These are phyloP conservation scores for Galeopsomyia nigrocyanea DNA, from an alignment of 2,888 invertebrate genomes.

Conservation along the genomic window DNA sequence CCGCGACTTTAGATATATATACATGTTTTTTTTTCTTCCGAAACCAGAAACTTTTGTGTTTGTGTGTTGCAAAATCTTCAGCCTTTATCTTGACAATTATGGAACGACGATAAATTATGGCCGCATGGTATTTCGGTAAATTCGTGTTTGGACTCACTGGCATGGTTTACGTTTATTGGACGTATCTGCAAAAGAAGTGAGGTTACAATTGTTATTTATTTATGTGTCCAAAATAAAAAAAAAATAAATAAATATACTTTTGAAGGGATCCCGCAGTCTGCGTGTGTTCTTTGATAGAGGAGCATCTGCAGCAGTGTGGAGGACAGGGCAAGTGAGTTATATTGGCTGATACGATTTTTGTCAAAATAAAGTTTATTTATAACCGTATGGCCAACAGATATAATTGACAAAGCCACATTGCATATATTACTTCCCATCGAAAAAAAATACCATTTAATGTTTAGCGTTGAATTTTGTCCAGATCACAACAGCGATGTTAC, in stretches of 20 bases:
- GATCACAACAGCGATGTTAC: constrained; percentile 20
- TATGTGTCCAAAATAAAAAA: not conserved
- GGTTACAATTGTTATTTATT: constrained; percentile 1
- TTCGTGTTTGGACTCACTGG: constrained; percentile 61
- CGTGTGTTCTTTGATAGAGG: constrained; percentile 49
- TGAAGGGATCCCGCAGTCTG: constrained; percentile 42
- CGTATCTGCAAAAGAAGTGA: constrained; percentile 59
- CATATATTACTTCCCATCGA: not conserved
- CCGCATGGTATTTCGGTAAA: constrained; percentile 63
- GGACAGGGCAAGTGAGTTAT: constrained; percentile 47
- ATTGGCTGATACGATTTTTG: constrained; percentile 34
- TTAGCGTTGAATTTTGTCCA: constrained; percentile 32
- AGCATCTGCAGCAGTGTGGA: constrained; percentile 45
- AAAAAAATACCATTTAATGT: constrained; percentile 20
- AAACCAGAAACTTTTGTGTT: too few relatives aligned
- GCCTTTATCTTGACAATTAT: too few relatives aligned
- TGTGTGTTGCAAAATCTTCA: too few relatives aligned
- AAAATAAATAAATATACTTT: constrained; percentile 1
- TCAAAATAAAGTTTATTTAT: not conserved
- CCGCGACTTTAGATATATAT: too few relatives aligned
- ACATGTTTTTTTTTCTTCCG: too few relatives aligned
- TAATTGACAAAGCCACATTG: not conserved
- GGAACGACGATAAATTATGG: not conserved
- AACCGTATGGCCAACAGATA: constrained; percentile 30
- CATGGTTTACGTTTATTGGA: constrained; percentile 58